These are phyloP conservation scores for Athrips mouffetella DNA, from an alignment of 2,888 invertebrate genomes.

Conservation along the genomic window DNA sequence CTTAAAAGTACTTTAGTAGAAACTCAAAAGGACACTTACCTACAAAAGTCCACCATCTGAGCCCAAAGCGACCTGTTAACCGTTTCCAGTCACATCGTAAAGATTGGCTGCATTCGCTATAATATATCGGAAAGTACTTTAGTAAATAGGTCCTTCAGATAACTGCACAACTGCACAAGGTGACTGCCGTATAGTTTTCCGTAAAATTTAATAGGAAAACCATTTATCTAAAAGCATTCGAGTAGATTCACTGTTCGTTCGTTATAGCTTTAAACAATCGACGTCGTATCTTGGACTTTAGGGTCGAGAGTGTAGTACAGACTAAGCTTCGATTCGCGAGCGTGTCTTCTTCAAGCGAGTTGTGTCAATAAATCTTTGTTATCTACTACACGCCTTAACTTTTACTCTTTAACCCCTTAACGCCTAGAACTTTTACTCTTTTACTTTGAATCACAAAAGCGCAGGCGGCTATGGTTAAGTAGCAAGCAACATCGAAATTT, in stretches of 20 bases:
- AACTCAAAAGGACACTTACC: too few species aligned
- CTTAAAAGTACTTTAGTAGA: too few species aligned
- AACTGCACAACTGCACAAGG: background rate
- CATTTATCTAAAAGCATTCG: slow-evolving; percentile 8
- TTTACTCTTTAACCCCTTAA: too few species aligned
- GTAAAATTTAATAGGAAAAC: slow-evolving; percentile 3
- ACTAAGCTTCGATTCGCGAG: background rate
- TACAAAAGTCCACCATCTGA: too few species aligned
- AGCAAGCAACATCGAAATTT: too few species aligned
- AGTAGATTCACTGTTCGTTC: slow-evolving; percentile 5
- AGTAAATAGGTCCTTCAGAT: slow-evolving; percentile 14
- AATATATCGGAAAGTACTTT: slow-evolving; percentile 29
- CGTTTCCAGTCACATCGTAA: slow-evolving; percentile 47
- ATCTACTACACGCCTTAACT: too few species aligned
- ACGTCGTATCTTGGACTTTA: too few species aligned
- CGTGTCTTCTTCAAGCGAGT: too few species aligned
- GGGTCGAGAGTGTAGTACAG: background rate
- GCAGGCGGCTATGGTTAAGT: too few species aligned
- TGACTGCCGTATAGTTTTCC: slow-evolving; percentile 3
- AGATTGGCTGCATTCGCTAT: slow-evolving; percentile 36
- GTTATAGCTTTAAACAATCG: slow-evolving; percentile 5
- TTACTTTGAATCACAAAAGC: too few species aligned
- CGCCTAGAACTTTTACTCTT: too few species aligned
- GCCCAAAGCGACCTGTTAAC: slow-evolving; percentile 44
- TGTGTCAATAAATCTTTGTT: too few species aligned